These are phyloP conservation scores for Aix galericulata DNA, from an alignment of 2,113 vertebrate genomes.

Conservation along the genomic window DNA sequence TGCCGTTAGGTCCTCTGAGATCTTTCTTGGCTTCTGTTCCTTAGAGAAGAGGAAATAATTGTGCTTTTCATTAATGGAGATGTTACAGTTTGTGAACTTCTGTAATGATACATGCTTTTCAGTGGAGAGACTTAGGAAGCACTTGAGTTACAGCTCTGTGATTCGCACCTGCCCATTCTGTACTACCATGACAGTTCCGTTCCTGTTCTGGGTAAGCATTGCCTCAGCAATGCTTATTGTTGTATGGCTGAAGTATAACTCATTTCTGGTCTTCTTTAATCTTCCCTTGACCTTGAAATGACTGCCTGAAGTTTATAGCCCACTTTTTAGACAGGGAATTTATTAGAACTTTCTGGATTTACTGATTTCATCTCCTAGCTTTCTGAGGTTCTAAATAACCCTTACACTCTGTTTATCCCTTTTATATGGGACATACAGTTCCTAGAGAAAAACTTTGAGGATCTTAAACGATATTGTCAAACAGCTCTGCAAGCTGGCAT, in stretches of 20 bases:
- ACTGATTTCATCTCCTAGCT: neutral
- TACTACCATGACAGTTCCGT: neutral
- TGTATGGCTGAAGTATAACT: neutral
- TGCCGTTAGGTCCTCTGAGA: neutral
- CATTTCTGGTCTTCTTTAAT: neutral
- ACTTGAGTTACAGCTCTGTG: neutral
- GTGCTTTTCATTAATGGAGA: neutral
- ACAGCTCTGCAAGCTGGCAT: neutral
- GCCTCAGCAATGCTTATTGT: neutral
- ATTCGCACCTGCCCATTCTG: neutral
- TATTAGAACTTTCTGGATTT: neutral
- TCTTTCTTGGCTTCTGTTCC: neutral
- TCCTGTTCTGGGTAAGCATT: neutral
- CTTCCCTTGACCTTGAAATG: neutral
- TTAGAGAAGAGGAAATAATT: neutral
- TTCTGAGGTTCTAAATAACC: neutral
- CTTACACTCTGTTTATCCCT: neutral
- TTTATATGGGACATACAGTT: neutral
- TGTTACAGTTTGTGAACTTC: neutral
- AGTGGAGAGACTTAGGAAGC: neutral
- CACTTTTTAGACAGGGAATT: neutral
- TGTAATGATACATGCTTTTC: neutral
- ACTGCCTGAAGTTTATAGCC: neutral
- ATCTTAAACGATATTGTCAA: neutral
- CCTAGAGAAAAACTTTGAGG: neutral